Evolutionary conservation across 2,888 invertebrate genomes (phyloP), one percentile per base, ranked within the genome.

Genomic region (Dromius quadrimaculatus): DNA sequence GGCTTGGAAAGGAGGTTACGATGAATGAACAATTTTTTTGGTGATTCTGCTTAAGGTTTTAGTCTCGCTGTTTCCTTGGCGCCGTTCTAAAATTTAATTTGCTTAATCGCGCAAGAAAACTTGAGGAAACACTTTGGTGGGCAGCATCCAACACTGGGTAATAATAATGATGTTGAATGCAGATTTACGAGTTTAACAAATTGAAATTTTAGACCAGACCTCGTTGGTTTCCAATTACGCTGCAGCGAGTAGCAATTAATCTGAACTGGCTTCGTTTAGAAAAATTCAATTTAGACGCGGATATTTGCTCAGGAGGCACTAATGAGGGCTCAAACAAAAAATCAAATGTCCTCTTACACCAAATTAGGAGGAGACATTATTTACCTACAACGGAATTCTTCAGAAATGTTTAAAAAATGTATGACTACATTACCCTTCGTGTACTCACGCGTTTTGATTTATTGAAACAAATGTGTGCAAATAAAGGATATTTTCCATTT

Each of bases 171-270:
- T 74, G 75, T 75, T 73, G 75, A 72, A 74, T 74, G 74, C 71
- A 74, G 75, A 76, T 76, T 76, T 76, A 76, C 75, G 76, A 75
- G 76, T 76, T 76, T 76, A 75, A 74, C 74, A 76, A 76, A 76
- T 76, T 76, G 75, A 75, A 76, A 75, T 76, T 76, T 76, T 75
- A 74, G 74, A 74, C 75, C 73, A 71, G 73, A 72, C n/a, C 74
- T 74, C 75, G 74, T 75, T 76, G 74, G 74, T 75, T 76, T 76
- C 74, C 75, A 76, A 76, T 76, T 76, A 75, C 64, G 34, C 62
- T 41, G 41, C 41, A 38, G 22, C 62, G 23, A 17, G 19, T 34
- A 23, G 36, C 59, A 59, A 59, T 38, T 59, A 38, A 34, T 59
- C 59, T 28, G 41, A 19, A 23, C 47, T 11, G 36, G 15, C 13